These are phyloP conservation scores for Charanyca ferruginea DNA, from an alignment of 2,888 invertebrate genomes.

Conservation along the genomic window DNA sequence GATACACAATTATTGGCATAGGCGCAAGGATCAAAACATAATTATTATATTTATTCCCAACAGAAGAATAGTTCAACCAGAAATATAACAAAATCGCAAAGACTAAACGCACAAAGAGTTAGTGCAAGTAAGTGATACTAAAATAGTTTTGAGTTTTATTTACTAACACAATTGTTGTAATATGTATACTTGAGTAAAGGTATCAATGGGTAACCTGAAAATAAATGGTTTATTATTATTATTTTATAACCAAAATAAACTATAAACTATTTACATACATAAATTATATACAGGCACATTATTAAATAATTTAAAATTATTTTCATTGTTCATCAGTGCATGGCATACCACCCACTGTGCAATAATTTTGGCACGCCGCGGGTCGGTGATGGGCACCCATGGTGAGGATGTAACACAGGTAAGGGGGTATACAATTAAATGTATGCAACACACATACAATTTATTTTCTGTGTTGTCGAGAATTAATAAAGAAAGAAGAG, in stretches of 20 bases:
- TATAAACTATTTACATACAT: constrained; percentile 19
- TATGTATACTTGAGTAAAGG: too few species aligned
- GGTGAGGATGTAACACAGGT: constrained; percentile 68
- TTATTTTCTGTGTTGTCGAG: constrained; percentile 8
- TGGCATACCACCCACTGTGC: constrained; percentile 76
- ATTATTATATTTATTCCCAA: too few species aligned
- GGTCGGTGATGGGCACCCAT: constrained; percentile 78
- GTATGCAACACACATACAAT: constrained; percentile 32
- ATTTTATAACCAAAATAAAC: constrained; percentile 19
- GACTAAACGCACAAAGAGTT: too few species aligned
- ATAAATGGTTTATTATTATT: too few species aligned
- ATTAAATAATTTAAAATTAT: constrained; percentile 62
- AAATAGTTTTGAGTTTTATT: too few species aligned
- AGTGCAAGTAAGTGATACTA: too few species aligned
- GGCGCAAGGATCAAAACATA: not conserved
- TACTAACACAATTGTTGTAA: too few species aligned
- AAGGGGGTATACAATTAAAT: constrained; percentile 72
- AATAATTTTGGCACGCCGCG: constrained; percentile 79
- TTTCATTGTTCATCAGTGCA: constrained; percentile 45
- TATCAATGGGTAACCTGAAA: too few species aligned
- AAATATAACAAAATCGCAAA: too few species aligned
- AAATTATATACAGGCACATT: constrained; percentile 30
- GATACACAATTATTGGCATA: not conserved
- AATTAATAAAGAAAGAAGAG: not conserved
- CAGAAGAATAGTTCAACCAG: too few species aligned